phyloP scores from a whole-genome alignment of 2,797 vertebrate species.

The Crax fasciolata region DNA sequence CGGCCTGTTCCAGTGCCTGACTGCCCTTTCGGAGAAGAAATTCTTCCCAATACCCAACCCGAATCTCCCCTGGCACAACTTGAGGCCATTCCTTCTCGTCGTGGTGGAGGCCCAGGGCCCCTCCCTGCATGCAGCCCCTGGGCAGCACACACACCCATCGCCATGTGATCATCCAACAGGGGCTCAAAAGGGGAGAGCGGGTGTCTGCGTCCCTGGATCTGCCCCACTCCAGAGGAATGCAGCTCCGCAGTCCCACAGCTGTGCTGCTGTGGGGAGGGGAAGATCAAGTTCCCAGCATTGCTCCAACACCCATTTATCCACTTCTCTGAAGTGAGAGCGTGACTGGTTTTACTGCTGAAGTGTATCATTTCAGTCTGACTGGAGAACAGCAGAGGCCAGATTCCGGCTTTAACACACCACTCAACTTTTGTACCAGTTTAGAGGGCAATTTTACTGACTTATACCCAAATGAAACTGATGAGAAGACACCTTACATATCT shows the following conservation, averaged over 20 bases:
- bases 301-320: background rate
- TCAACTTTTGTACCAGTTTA: background rate
- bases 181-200: background rate
- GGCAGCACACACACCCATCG: background rate
- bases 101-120: background rate
- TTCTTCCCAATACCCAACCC: too few species aligned
- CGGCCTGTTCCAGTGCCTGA: too few species aligned
- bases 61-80: too few species aligned
- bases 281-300: background rate
- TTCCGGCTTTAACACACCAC: background rate
- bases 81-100: too few species aligned
- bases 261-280: background rate
- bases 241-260: background rate
- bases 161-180: background rate
- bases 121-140: fast-evolving
- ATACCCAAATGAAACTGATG: background rate
- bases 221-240: background rate
- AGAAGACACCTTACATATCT: background rate
- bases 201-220: fast-evolving
- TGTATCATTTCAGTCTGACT: background rate
- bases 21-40: too few species aligned
- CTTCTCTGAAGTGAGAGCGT: background rate
- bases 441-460: background rate
- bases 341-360: background rate
- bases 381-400: background rate